A percentile compares a stretch with the other conserved stretches of the same genome.
phyloP scores from a whole-genome alignment of 2,113 vertebrate genomes.

The Phaethornis superciliosus region DNA sequence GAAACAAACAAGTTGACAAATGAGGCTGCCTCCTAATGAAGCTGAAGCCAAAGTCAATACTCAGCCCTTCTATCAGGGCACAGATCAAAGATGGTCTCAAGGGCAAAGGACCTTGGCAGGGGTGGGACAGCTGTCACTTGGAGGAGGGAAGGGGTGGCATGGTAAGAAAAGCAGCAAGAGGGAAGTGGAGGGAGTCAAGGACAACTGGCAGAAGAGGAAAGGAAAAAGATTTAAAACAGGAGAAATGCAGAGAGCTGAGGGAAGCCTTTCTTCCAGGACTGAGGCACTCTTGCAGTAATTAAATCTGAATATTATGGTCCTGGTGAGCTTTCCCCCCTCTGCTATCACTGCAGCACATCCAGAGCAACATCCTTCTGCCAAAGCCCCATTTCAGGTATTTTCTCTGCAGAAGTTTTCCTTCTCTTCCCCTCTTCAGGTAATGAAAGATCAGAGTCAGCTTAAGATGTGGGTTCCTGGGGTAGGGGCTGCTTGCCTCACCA shows the following conservation, averaged over 20 bases:
- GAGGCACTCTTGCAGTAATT: not conserved
- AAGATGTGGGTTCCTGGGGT: not conserved
- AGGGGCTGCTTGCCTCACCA: rapidly evolving
- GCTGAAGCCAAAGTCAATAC: constrained; percentile 59
- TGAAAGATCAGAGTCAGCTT: not conserved
- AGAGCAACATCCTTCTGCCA: not conserved
- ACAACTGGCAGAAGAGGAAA: not conserved
- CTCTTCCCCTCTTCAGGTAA: not conserved
- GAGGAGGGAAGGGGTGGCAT: not conserved
- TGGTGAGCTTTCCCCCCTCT: not conserved
- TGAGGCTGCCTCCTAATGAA: constrained; percentile 63
- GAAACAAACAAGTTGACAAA: constrained; percentile 66
- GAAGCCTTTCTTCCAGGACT: not conserved
- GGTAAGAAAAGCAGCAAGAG: not conserved
- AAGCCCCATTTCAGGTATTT: not conserved
- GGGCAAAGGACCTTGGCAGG: constrained; percentile 3
- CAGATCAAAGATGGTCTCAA: constrained; percentile 58
- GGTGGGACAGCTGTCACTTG: constrained; percentile 51
- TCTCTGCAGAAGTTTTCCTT: not conserved
- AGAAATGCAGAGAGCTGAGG: not conserved
- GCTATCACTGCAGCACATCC: not conserved
- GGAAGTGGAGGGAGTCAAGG: not conserved
- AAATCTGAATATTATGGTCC: not conserved
- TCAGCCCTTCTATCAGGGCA: constrained; percentile 52
- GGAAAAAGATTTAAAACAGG: not conserved